These are phyloP conservation scores for Myrmecobius fasciatus DNA, from an alignment of 2,113 vertebrate genomes.

Conservation along the genomic window DNA sequence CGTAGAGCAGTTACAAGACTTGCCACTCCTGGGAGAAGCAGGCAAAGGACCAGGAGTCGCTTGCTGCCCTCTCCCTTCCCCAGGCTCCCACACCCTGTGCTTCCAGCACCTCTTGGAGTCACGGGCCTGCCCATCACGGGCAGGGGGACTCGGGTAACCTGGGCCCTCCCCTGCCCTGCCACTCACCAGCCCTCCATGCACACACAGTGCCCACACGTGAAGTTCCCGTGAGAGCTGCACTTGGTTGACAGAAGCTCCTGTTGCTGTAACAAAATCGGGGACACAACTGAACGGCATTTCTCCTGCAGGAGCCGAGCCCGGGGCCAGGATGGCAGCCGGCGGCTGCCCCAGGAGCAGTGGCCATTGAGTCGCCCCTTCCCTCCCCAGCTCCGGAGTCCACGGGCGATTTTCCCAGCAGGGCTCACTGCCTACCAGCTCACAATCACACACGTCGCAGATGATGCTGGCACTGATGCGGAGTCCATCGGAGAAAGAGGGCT, in stretches of 20 bases:
- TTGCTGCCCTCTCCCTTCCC: too few relatives aligned
- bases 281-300: neutral
- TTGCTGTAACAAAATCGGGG: slow-evolving; percentile 81
- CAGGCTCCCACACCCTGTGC: accelerated
- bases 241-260: slow-evolving; percentile 67
- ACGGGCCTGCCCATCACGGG: neutral
- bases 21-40: slow-evolving; percentile 85
- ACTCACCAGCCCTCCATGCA: slow-evolving; percentile 91
- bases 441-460: slow-evolving; percentile 88
- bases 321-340: neutral
- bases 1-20: slow-evolving; percentile 89
- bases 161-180: accelerated
- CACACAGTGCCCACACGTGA: slow-evolving; percentile 91
- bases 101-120: accelerated
- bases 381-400: neutral
- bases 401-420: neutral
- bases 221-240: slow-evolving; percentile 88
- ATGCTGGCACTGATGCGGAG: slow-evolving; percentile 83
- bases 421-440: slow-evolving; percentile 87
- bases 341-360: neutral
- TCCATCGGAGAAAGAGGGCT: slow-evolving; percentile 89
- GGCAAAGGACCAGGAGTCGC: neutral
- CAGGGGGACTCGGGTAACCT: too few relatives aligned
- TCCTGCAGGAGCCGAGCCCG: neutral
- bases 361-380: neutral